Conservation (phyloP, 2,113 vertebrate species). For the Eira barbara region DNA sequence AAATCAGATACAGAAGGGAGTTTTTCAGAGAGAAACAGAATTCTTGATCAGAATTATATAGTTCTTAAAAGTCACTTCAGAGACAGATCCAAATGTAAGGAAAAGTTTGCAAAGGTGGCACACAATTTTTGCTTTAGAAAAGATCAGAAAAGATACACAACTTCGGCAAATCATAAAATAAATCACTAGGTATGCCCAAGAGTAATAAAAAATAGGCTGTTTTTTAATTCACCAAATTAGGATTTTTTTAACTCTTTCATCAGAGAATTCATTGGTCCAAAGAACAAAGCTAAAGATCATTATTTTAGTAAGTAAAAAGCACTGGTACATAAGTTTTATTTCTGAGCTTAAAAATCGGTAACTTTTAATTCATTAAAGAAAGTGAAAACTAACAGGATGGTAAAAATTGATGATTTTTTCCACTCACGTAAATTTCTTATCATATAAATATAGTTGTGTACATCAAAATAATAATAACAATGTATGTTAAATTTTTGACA, state of each 20-base stretch:
- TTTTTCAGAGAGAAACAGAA: slow-evolving; percentile 59
- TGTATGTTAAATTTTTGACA: slow-evolving; percentile 30
- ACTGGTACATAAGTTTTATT: background rate
- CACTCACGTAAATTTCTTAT: slow-evolving; percentile 40
- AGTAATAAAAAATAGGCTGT: background rate
- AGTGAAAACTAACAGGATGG: slow-evolving; percentile 31
- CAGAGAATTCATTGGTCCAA: background rate
- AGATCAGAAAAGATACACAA: background rate
- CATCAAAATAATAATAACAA: slow-evolving; percentile 34
- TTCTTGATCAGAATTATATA: slow-evolving; percentile 64
- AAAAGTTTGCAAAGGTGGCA: background rate
- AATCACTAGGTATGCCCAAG: background rate
- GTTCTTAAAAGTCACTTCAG: slow-evolving; percentile 45
- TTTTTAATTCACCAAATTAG: slow-evolving; percentile 1
- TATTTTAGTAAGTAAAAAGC: background rate
- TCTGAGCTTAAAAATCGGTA: slow-evolving; percentile 45
- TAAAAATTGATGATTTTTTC: slow-evolving; percentile 50
- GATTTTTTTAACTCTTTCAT: background rate
- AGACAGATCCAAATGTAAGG: slow-evolving; percentile 9
- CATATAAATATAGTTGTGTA: background rate
- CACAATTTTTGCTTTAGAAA: slow-evolving; percentile 1
- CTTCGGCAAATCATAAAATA: slow-evolving; percentile 10
- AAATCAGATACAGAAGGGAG: slow-evolving; percentile 16
- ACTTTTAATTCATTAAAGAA: slow-evolving; percentile 38
- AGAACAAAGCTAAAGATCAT: background rate